Evolutionary conservation across 2,888 invertebrate species (phyloP).

Genomic region (Leptura quadrifasciata): DNA sequence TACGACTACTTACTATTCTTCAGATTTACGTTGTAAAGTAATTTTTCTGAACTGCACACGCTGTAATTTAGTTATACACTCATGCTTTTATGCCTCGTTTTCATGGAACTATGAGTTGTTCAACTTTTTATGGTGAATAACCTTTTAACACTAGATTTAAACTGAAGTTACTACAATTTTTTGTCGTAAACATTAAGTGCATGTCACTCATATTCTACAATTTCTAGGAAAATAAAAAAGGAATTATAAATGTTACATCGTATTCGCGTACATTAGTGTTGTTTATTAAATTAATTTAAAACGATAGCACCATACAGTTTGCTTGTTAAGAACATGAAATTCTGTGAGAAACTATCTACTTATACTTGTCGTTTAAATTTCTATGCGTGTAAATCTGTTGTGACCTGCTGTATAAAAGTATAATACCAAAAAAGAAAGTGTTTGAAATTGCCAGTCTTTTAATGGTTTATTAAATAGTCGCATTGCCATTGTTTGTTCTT

Average conservation of each 20-base stretch:
- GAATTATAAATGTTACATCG: neutral
- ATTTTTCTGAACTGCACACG: constrained; percentile 40
- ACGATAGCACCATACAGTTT: no score
- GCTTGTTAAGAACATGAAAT: no score
- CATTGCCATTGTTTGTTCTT: no score
- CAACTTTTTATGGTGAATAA: constrained; percentile 11
- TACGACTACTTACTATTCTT: constrained; percentile 50
- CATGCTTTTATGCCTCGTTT: constrained; percentile 19
- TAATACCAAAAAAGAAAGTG: no score
- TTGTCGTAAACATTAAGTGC: neutral
- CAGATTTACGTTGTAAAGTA: constrained; percentile 47
- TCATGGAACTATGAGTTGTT: constrained; percentile 6
- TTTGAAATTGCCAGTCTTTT: no score
- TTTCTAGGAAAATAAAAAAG: neutral
- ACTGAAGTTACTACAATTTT: constrained; percentile 6
- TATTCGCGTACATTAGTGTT: neutral
- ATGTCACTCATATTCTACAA: neutral
- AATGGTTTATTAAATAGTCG: no score
- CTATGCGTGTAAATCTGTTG: no score
- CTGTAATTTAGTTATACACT: constrained; percentile 24
- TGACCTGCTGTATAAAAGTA: no score
- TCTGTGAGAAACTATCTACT: no score
- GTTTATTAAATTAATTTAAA: no score
- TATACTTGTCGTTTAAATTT: no score
- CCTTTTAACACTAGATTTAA: constrained; percentile 12